phyloP scores from a whole-genome alignment of 1,140 invertebrate genomes.

The Antheraea mylitta region DNA sequence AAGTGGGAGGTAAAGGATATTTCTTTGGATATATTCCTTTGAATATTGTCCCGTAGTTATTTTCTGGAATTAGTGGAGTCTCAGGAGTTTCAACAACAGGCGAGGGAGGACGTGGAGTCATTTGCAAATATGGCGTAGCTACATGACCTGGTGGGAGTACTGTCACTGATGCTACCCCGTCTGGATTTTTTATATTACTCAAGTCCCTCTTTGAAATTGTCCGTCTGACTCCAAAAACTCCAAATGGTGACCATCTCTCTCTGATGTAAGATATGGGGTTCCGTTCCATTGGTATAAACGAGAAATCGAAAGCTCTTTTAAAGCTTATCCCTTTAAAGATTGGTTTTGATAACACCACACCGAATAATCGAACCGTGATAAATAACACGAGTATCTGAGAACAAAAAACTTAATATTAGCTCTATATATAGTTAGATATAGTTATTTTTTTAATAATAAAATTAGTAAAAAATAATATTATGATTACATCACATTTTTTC shows the following conservation, averaged over 20 bases:
- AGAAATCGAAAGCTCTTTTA: slow-evolving; percentile 43
- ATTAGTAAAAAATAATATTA: neutral
- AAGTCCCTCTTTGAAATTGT: slow-evolving; percentile 41
- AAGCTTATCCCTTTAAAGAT: slow-evolving; percentile 36
- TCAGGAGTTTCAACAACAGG: slow-evolving; percentile 7
- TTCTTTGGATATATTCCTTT: neutral
- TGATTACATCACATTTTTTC: too few species aligned
- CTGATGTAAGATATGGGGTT: slow-evolving; percentile 40
- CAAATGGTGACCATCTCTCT: slow-evolving; percentile 56
- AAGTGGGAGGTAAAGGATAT: slow-evolving; percentile 7
- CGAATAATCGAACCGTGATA: slow-evolving; percentile 8
- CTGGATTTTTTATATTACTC: slow-evolving; percentile 15
- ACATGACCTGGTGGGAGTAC: slow-evolving; percentile 9
- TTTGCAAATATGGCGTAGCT: neutral
- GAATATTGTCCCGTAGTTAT: neutral
- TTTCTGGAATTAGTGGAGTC: neutral
- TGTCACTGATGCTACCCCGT: neutral
- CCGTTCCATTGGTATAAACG: slow-evolving; percentile 38
- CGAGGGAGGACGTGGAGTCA: neutral
- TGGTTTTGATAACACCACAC: slow-evolving; percentile 17
- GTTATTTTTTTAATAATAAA: neutral
- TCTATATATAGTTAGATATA: too few species aligned
- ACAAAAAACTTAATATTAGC: slow-evolving; percentile 4
- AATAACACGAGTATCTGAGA: slow-evolving; percentile 23
- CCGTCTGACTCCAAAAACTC: slow-evolving; percentile 45